Conservation (phyloP, 2,888 invertebrate genomes). For the Oxytorus armatus region DNA sequence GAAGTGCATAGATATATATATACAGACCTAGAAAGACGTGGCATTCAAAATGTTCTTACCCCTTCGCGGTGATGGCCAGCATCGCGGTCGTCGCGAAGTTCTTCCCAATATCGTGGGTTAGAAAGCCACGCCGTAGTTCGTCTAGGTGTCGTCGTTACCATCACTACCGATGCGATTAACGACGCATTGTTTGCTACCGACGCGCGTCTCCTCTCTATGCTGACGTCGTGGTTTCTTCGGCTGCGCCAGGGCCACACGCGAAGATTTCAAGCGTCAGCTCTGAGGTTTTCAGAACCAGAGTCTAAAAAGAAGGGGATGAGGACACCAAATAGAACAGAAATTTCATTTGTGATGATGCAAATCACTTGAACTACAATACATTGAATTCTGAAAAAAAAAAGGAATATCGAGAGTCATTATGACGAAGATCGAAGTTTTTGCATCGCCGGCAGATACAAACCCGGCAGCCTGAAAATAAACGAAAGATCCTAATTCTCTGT, state of each 20-base stretch:
- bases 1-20: background rate
- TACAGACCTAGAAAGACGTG: conserved; percentile 12
- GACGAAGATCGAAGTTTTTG: background rate
- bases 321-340: background rate
- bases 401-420: background rate
- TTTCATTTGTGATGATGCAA: conserved; percentile 45
- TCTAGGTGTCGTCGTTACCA: conserved; percentile 30
- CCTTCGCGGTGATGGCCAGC: background rate
- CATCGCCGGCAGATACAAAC: no score
- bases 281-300: background rate
- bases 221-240: conserved; percentile 57
- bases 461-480: no score
- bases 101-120: conserved; percentile 16
- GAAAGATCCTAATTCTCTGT: no score
- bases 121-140: conserved; percentile 29
- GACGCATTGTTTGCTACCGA: conserved; percentile 73
- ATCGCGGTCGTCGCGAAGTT: background rate
- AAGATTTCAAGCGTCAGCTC: conserved; percentile 48
- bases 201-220: conserved; percentile 43
- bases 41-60: conserved; percentile 14
- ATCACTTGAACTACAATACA: no score
- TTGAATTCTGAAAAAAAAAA: no score
- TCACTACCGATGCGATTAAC: conserved; percentile 69
- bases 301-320: background rate
- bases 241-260: conserved; percentile 7